Percentiles rank a stretch among this genome's conserved stretches.
Conservation (phyloP, 2,888 invertebrate genomes). For the Lochmaea capreae region DNA sequence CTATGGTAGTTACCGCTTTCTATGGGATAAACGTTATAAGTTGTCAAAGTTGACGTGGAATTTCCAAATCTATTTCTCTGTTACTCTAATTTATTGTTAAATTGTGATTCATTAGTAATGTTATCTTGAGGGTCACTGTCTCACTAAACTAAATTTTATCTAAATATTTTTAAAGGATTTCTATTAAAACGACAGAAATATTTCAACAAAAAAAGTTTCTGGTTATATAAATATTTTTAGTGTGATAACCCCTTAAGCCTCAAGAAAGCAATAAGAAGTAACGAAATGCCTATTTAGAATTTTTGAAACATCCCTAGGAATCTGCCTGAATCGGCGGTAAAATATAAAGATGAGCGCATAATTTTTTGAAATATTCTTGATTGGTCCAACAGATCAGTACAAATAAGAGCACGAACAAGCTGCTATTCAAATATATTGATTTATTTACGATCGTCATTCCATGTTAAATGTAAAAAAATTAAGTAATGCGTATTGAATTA, state of each 20-base stretch:
- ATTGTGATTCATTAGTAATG: constrained; percentile 2
- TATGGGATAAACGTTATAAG: too few species aligned
- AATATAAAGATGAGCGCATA: constrained; percentile 8
- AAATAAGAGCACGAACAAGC: constrained; percentile 22
- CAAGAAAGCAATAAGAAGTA: constrained; percentile 7
- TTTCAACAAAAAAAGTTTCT: too few species aligned
- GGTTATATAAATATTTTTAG: background rate
- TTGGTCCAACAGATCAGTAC: constrained; percentile 30
- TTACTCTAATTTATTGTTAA: background rate
- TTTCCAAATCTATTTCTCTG: background rate
- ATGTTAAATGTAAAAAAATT: constrained; percentile 13
- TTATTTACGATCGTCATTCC: constrained; percentile 8
- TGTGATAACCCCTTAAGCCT: background rate
- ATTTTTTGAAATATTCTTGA: constrained; percentile 26
- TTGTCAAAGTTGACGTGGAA: too few species aligned
- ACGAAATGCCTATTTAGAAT: background rate
- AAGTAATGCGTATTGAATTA: constrained; percentile 6
- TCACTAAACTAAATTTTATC: background rate
- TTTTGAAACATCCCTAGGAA: constrained; percentile 9
- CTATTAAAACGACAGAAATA: too few species aligned
- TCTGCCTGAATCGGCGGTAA: background rate
- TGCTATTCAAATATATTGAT: constrained; percentile 20
- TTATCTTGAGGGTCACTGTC: background rate
- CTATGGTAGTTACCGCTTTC: too few species aligned
- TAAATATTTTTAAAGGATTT: background rate